Conservation (phyloP, 92 coral and sea anemone genomes). For the Porites lobata region DNA sequence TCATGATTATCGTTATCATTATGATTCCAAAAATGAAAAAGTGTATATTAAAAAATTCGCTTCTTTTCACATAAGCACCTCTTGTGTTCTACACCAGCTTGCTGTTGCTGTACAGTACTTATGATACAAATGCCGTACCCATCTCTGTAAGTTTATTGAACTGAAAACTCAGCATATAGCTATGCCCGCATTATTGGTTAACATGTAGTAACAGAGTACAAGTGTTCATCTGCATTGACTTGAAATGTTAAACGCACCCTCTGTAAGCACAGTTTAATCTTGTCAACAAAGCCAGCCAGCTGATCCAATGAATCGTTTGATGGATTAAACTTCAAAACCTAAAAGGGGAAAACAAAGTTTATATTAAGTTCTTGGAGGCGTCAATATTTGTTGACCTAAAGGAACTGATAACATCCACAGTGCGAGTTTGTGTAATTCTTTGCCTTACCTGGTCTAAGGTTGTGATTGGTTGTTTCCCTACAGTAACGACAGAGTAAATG, state of each 20-base stretch:
- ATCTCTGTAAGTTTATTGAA: no score
- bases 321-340: slow-evolving; percentile 55
- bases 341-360: background rate
- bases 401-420: background rate
- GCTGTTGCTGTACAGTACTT: no score
- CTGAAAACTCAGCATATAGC: no score
- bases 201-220: background rate
- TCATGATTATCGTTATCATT: no score
- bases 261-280: slow-evolving; percentile 62
- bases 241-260: slow-evolving; percentile 39
- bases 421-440: background rate
- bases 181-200: background rate
- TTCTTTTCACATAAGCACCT: no score
- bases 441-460: slow-evolving; percentile 55
- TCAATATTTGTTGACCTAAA: no score
- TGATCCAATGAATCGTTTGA: slow-evolving; percentile 53
- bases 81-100: no score
- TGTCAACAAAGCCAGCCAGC: slow-evolving; percentile 58
- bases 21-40: no score
- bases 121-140: no score
- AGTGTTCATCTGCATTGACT: background rate
- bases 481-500: slow-evolving; percentile 64
- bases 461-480: slow-evolving; percentile 56
- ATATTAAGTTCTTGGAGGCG: background rate
- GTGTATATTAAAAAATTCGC: no score